Evolutionary conservation across 2,113 vertebrate genomes (phyloP), one percentile per base, ranked within the genome.

Genomic region (Boleophthalmus pectinirostris): DNA sequence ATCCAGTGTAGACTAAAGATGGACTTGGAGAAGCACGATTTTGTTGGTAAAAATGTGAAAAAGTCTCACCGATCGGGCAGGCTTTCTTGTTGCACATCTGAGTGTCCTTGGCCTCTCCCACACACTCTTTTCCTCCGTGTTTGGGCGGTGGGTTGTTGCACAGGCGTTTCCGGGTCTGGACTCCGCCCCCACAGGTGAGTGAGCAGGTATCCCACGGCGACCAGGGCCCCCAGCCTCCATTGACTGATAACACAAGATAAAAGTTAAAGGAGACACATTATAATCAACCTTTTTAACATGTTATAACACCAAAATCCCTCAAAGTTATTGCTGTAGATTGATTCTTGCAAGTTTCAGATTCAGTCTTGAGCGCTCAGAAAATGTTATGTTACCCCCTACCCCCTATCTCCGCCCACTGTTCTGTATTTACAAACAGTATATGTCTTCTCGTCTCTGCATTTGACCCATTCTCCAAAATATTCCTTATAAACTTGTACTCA

Each of bases 161-260:
- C 81, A 98, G 93, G 47, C 96, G 96, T 75, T 95, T 96, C 7
- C 96, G 96, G 75, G 85, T 95, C 87, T 98, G 97, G 47, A 90
- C 75, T 23, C 97, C 98, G 72, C 96, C 96, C 78, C 96, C 96
- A 75, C 98, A 99, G 29, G 97, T 98, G 77, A 93, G 88, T 21
- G 93, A 93, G 83, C 98, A 99, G 57, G 93, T 85, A 80, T 97
- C 96, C 98, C 98, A 99, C 0, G 88, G 95, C 35, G 98, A 97
- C 97, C 97, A 99, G 12, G 97, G 96, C 68, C 98, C 97, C 97
- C 97, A 99, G 83, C 95, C 96, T 43, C 97, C 98, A 81, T 97
- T 97, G 88, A 98, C 98, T 99, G 68, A 68, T 79, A 64, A 73
- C 56, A 72, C 8, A 66, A 74, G 38, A 29, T 29, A n/a, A n/a